Percentiles rank a stretch among this genome's conserved stretches.
These are phyloP conservation scores for Dioctria rufipes DNA, from an alignment of 2,888 invertebrate genomes.

Conservation along the genomic window DNA sequence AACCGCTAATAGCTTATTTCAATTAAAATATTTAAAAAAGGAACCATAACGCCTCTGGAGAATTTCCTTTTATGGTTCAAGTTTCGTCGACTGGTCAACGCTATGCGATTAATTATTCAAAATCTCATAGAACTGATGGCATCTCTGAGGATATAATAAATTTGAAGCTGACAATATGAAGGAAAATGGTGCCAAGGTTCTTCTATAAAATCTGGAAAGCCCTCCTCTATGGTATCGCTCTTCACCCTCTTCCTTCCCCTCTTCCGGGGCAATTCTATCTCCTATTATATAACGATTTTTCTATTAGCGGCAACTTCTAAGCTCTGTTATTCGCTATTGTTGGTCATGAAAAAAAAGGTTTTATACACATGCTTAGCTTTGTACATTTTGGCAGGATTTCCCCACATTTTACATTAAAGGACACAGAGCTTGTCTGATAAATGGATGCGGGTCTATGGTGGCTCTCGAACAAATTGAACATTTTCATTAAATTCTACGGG, in stretches of 20 bases:
- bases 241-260: too few species aligned
- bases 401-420: constrained; percentile 37
- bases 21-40: not conserved
- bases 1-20: not conserved
- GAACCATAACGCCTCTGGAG: not conserved
- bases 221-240: not conserved
- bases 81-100: not conserved
- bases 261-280: not conserved
- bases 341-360: constrained; percentile 1
- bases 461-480: not conserved
- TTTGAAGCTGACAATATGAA: constrained; percentile 21
- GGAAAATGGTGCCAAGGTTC: constrained; percentile 41
- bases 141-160: constrained; percentile 5
- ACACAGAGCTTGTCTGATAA: constrained; percentile 5
- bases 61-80: not conserved
- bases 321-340: not conserved
- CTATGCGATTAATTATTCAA: constrained; percentile 9
- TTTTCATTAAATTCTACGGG: constrained; percentile 6
- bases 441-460: not conserved
- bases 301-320: not conserved
- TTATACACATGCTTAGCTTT: constrained; percentile 1
- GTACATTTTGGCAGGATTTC: constrained; percentile 24
- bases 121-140: not conserved
- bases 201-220: not conserved
- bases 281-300: constrained; percentile 8